Base-by-base conservation (phyloP, 2,113 vertebrate genomes). In the Corydoras sp. region DNA sequence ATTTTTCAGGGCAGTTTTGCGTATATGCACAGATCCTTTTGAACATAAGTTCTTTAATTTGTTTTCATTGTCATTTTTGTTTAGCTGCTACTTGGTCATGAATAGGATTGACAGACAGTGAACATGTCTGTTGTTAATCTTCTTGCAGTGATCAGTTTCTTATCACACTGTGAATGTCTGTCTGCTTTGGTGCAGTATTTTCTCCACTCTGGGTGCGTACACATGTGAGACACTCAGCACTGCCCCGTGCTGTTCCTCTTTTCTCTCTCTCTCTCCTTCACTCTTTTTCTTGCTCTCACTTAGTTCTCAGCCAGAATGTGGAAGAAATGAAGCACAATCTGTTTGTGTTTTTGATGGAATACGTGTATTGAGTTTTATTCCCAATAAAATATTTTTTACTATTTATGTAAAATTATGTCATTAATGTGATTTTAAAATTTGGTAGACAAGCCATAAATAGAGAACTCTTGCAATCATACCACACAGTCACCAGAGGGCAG, bases 361-460 rank as follows among this genome's bases (percentile, higher is more conserved):
- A 5, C 65, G 29, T 69, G 55, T 10, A 65, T 50, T 84, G 79
- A 84, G 84, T 87, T 89, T 88, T 85, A 69, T 85, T 81, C 58
- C 62, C 75, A 88, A 87, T 89, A 87, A 90, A 82, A 66, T 81
- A 72, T 85, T 89, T 83, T 72, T 75, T 69, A 68, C 9, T 61
- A 60, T 30, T 51, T 32, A 30, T 24, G 65, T 5, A 60, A 31
- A 56, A 7, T 70, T 11, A 43, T 14, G 24, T 10, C 10, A 2
- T 0, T 1, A 61, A 30, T 10, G 15, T 10, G 9, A n/a, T 14
- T 56, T 13, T 24, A 24, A 56, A 56, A 14, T 14, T 53, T 53
- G 5, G 3, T 53, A 10, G 51, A 53, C 51, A 10, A 53, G 51
- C 51, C 9, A 56, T 4, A 56, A 56, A 7, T 1, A n/a, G 13